Conservation (phyloP, 2,797 vertebrate genomes). For the Xenops minutus region DNA sequence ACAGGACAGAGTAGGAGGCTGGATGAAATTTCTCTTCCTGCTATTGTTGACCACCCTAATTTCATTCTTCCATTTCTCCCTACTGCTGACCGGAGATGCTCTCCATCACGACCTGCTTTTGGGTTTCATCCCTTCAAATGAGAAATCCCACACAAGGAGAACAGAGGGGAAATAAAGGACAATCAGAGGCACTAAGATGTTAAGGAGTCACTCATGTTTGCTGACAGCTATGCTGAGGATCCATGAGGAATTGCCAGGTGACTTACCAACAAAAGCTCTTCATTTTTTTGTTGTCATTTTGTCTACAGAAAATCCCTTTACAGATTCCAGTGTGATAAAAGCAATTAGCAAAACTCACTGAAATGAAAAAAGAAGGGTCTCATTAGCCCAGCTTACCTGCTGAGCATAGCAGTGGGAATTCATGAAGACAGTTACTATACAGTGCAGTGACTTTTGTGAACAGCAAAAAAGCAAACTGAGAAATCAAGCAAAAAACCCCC, state of each 20-base stretch:
- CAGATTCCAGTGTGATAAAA: slow-evolving; percentile 40
- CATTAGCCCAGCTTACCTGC: not conserved
- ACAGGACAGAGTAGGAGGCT: not conserved
- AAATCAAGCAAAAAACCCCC: not conserved
- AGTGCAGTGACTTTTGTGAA: not conserved
- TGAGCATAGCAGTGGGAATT: slow-evolving; percentile 32
- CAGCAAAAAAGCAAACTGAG: not conserved
- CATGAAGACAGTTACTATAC: not conserved
- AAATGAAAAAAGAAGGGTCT: slow-evolving; percentile 35
- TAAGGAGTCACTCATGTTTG: slow-evolving; percentile 19
- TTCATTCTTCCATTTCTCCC: not conserved
- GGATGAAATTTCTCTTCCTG: not conserved
- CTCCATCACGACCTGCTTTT: not conserved
- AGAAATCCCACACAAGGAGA: slow-evolving; percentile 1
- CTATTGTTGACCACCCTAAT: not conserved
- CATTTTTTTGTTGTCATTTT: slow-evolving; percentile 45
- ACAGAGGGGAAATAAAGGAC: slow-evolving; percentile 10
- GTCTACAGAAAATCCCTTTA: slow-evolving; percentile 1
- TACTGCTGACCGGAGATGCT: not conserved
- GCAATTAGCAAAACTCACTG: slow-evolving; percentile 52
- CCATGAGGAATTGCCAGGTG: slow-evolving; percentile 31
- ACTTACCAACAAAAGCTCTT: not conserved
- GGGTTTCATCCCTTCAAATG: not conserved
- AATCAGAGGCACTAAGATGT: not conserved
- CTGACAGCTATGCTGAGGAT: not conserved